A percentile compares a stretch with the other conserved stretches of the same genome.
phyloP scores from a whole-genome alignment of 2,113 vertebrate genomes.

The Thunnus thynnus region DNA sequence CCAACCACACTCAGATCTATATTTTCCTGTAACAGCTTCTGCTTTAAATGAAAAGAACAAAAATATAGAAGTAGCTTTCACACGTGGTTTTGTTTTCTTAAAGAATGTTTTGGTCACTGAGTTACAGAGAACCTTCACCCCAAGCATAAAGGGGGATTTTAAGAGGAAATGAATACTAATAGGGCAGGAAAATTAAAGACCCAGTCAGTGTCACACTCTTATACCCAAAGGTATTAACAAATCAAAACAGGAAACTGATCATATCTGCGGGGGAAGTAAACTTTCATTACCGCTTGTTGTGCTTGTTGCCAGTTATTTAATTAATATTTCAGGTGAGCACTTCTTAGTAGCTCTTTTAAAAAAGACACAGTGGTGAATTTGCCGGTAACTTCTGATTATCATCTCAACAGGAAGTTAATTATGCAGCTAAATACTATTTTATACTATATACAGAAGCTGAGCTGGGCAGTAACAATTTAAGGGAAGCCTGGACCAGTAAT shows the following conservation, averaged over 20 bases:
- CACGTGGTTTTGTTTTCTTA: slow-evolving; percentile 60
- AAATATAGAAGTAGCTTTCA: slow-evolving; percentile 40
- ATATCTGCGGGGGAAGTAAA: slow-evolving; percentile 13
- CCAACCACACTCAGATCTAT: too few species aligned
- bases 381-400: background rate
- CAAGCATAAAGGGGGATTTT: slow-evolving; percentile 57
- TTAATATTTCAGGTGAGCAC: background rate
- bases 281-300: background rate
- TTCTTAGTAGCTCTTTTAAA: background rate
- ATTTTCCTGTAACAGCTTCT: too few species aligned
- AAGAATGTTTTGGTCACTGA: slow-evolving; percentile 27
- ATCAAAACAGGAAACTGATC: slow-evolving; percentile 41
- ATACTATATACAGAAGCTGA: too few species aligned
- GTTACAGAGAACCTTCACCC: background rate
- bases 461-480: too few species aligned
- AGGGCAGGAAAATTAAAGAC: slow-evolving; percentile 37
- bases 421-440: background rate
- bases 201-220: background rate
- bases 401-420: background rate
- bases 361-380: background rate
- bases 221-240: slow-evolving; percentile 28
- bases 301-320: background rate
- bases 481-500: too few species aligned
- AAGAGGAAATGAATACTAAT: slow-evolving; percentile 60
- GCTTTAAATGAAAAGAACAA: background rate